Percentiles rank a stretch among this genome's conserved stretches.
Evolutionary conservation across 2,888 invertebrate genomes (phyloP).

Genomic region (Drosophila ezoana): DNA sequence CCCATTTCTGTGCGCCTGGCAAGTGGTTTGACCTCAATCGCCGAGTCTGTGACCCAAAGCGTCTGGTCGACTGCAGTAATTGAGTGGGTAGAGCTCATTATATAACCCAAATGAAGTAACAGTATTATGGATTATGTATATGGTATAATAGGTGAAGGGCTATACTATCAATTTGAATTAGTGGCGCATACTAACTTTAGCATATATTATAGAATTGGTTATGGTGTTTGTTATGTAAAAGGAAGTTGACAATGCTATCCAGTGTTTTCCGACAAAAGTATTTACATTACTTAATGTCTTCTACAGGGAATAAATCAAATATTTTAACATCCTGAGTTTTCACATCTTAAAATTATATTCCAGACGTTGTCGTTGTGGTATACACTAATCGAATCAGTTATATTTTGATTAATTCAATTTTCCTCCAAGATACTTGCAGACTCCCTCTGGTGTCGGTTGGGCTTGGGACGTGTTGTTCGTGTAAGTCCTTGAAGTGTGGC

Average conservation of each 20-base stretch:
- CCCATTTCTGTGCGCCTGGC: constrained; percentile 57
- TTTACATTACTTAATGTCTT: background rate
- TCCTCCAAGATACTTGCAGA: constrained; percentile 27
- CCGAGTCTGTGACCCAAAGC: constrained; percentile 36
- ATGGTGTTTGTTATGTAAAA: constrained; percentile 23
- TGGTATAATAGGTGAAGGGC: constrained; percentile 30
- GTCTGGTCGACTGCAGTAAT: constrained; percentile 23
- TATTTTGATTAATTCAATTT: constrained; percentile 42
- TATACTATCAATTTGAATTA: constrained; percentile 18
- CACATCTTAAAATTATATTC: constrained; percentile 2
- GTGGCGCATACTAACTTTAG: constrained; percentile 31
- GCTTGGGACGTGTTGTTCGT: background rate
- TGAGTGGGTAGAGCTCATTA: background rate
- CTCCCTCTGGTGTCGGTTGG: constrained; percentile 9
- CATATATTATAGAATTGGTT: constrained; percentile 23
- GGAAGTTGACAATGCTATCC: background rate
- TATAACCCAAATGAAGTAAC: background rate
- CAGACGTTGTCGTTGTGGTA: constrained; percentile 23
- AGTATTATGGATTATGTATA: constrained; percentile 1
- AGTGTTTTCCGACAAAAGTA: constrained; percentile 10
- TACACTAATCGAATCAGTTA: constrained; percentile 34
- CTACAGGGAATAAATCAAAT: constrained; percentile 38
- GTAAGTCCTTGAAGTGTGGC: constrained; percentile 33
- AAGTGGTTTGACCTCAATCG: constrained; percentile 55
- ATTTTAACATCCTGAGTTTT: constrained; percentile 3